Evolutionary conservation across 2,113 vertebrate genomes (phyloP), one percentile per base, ranked within the genome.

Genomic region (Nothoprocta perdicaria): DNA sequence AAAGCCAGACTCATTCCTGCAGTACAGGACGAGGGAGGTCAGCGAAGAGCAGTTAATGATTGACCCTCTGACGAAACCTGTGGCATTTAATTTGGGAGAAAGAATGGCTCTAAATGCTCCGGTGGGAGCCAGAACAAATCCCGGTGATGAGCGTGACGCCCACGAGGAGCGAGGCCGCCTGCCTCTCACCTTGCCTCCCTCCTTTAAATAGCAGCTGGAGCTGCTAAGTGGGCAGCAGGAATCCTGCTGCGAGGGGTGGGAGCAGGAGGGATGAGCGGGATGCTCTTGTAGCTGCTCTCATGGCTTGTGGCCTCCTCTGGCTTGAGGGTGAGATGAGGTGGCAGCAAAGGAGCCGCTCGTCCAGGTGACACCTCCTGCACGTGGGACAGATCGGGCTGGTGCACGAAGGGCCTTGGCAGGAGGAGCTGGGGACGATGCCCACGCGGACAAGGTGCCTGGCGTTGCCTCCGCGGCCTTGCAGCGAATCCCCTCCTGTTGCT

Each of bases 141-240:
- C 87, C 88, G 72, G 90, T 1, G 6, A 88, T 61, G 94, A 80
- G 94, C 76, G 60, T 92, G 94, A 95, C 93, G 94, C 35, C 74
- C 92, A 84, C 94, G 92, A 96, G 95, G 89, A 90, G 90, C 5
- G 5, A 95, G 95, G 65, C 95, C 91, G 96, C 94, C 77, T 92
- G 89, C 85, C 85, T 89, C 77, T 95, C 93, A 90, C 90, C 92
- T 91, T 92, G 93, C 89, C 76, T 50, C 33, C 92, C 79, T 95
- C 94, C 85, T 67, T 96, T 94, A 96, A 95, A 94, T 95, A 96
- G 94, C 87, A 96, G 94, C 94, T 85, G 35, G 79, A 92, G 76
- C 92, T 94, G 91, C 89, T 93, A 96, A 96, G 96, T 96, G 92
- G 94, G 87, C 91, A 95, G 89, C 69, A 82, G 81, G 83, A 92